A percentile compares a stretch with the other conserved stretches of the same genome.
Evolutionary conservation across 2,797 vertebrate genomes (phyloP).

Genomic region (Schizopygopsis malacanthus): DNA sequence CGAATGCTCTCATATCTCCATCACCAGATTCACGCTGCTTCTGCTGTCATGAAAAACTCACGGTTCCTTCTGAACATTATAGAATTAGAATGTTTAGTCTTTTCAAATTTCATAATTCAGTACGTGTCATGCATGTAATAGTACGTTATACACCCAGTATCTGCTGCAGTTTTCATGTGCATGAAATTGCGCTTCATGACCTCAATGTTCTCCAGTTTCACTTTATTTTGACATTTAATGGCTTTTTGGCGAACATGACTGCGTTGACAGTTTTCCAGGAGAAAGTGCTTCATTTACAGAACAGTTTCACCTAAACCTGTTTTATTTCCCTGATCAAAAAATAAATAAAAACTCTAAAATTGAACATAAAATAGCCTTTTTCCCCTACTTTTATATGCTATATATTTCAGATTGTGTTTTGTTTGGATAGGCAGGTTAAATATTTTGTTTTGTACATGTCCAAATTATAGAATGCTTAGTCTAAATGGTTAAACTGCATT

Average conservation of each 20-base stretch:
- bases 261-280: neutral
- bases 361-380: neutral
- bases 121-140: neutral
- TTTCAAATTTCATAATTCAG: neutral
- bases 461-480: neutral
- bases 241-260: neutral
- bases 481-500: neutral
- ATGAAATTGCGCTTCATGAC: neutral
- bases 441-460: neutral
- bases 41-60: neutral
- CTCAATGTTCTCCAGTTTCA: neutral
- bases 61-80: neutral
- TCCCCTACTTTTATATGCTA: neutral
- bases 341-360: too few relatives aligned
- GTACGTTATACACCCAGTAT: neutral
- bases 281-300: neutral
- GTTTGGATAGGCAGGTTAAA: neutral
- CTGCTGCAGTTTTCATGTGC: neutral
- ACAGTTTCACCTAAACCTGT: neutral
- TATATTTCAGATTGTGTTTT: neutral
- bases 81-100: conserved; percentile 5
- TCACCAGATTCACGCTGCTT: neutral
- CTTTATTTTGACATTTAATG: conserved; percentile 19
- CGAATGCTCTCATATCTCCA: neutral
- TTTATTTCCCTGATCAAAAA: neutral